phyloP scores from a whole-genome alignment of 2,888 invertebrate genomes.

The Himalopsyche anomala region DNA sequence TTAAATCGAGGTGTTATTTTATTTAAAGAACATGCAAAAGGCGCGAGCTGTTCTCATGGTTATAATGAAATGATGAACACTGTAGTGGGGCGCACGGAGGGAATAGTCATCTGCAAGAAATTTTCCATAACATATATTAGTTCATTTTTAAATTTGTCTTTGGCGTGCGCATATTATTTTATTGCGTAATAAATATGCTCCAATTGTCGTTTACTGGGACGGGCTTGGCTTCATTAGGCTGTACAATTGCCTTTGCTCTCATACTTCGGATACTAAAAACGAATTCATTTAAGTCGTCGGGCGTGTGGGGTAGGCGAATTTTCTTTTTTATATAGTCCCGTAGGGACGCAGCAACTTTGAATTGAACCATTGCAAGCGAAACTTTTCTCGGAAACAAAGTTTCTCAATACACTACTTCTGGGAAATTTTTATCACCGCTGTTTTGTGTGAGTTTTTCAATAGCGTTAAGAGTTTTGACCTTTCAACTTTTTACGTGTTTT shows the following conservation, averaged over 20 bases:
- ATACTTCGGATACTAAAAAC: background rate
- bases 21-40: too few species aligned
- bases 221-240: background rate
- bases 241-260: background rate
- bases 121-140: too few species aligned
- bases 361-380: slow-evolving; percentile 59
- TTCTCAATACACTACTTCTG: slow-evolving; percentile 38
- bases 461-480: background rate
- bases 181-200: too few species aligned
- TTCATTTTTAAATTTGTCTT: too few species aligned
- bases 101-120: too few species aligned
- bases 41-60: too few species aligned
- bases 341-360: slow-evolving; percentile 57
- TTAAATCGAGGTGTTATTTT: too few species aligned
- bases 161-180: too few species aligned
- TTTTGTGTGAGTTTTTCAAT: slow-evolving; percentile 28
- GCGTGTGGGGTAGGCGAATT: slow-evolving; percentile 88
- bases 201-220: background rate
- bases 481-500: background rate
- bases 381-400: slow-evolving; percentile 11
- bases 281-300: slow-evolving; percentile 4
- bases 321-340: slow-evolving; percentile 49
- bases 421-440: slow-evolving; percentile 32
- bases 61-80: too few species aligned
- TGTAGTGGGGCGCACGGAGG: too few species aligned